Evolutionary conservation across 2,113 vertebrate genomes (phyloP).

Genomic region (Eidolon helvum): DNA sequence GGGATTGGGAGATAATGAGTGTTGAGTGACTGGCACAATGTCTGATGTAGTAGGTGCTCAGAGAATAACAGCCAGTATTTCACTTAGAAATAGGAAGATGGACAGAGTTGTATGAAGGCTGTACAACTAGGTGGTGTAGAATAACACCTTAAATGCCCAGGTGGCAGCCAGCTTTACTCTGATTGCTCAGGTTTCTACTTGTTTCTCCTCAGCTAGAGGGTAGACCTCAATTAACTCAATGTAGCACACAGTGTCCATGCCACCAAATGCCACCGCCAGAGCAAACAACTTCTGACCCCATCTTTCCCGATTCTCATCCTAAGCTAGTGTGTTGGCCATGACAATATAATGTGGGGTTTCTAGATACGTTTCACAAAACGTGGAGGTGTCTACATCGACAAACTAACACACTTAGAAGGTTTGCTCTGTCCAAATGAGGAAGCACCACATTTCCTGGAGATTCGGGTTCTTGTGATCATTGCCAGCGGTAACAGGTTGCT

Average conservation of each 20-base stretch:
- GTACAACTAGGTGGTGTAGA: fast-evolving
- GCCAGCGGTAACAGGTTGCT: not conserved
- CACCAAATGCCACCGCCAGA: not conserved
- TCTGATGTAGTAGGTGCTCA: not conserved
- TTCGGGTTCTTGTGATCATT: not conserved
- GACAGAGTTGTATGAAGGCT: not conserved
- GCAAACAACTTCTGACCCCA: not conserved
- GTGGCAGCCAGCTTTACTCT: not conserved
- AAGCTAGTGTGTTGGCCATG: not conserved
- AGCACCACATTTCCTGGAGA: not conserved
- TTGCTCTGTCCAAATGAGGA: not conserved
- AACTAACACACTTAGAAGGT: not conserved
- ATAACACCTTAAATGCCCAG: not conserved
- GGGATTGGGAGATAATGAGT: fast-evolving
- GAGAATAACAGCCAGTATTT: not conserved
- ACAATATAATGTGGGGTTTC: not conserved
- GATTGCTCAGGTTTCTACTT: not conserved
- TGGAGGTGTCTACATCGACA: not conserved
- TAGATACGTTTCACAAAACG: not conserved
- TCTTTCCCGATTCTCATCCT: not conserved
- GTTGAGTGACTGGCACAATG: too few relatives aligned
- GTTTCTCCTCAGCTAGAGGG: not conserved
- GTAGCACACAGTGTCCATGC: fast-evolving
- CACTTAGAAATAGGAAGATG: not conserved
- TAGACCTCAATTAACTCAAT: not conserved